These are phyloP conservation scores for Folsomia candida DNA, from an alignment of 2,888 invertebrate genomes.

Conservation along the genomic window DNA sequence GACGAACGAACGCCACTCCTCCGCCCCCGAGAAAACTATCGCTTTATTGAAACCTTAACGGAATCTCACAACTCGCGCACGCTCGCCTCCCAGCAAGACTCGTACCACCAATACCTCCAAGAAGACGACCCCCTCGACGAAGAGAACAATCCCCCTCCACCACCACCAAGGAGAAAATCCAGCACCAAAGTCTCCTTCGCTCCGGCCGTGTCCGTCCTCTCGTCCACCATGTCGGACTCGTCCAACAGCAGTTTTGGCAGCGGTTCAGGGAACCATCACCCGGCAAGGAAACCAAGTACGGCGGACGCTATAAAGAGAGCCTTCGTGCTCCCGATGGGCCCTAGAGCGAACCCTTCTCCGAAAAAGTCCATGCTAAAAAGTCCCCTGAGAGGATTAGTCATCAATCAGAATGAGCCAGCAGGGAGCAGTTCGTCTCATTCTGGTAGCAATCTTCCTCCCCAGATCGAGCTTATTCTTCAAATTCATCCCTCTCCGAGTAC, in stretches of 20 bases:
- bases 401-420: background rate
- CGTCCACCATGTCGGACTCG: background rate
- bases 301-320: background rate
- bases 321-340: conserved; percentile 6
- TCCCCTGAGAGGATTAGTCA: background rate
- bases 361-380: background rate
- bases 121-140: background rate
- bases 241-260: background rate
- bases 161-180: background rate
- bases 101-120: background rate
- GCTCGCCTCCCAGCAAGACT: background rate
- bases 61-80: conserved; percentile 29
- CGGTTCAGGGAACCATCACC: background rate
- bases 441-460: background rate
- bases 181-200: conserved; percentile 9
- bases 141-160: background rate
- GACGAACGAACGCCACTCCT: conserved; percentile 38
- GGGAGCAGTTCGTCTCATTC: too few species aligned
- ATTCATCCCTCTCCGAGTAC: background rate
- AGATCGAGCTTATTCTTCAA: too few species aligned
- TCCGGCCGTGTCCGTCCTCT: background rate
- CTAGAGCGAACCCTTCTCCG: background rate
- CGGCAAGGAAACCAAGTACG: background rate
- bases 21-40: conserved; percentile 28
- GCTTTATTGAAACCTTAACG: conserved; percentile 30